Conservation (phyloP, 1,140 invertebrate genomes). For the Trachymyrmex cornetzi region DNA sequence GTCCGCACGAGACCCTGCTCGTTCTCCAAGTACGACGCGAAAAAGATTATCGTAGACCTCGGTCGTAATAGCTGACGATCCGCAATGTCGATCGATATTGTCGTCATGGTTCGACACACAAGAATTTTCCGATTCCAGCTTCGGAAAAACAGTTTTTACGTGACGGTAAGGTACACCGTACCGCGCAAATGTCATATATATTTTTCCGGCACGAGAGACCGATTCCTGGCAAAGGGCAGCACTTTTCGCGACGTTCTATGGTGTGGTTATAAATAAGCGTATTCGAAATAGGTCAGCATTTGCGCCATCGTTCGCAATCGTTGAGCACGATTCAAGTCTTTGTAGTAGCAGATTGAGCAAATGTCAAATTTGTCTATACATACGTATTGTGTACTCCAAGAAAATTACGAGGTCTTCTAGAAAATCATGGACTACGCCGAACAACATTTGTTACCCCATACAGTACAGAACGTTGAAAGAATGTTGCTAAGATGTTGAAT, state of each 20-base stretch:
- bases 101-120: background rate
- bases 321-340: background rate
- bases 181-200: conserved; percentile 21
- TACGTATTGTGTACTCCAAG: background rate
- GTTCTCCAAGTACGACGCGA: conserved; percentile 32
- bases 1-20: background rate
- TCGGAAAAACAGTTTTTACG: background rate
- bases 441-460: background rate
- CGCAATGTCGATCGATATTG: background rate
- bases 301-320: background rate
- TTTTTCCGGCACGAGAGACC: conserved; percentile 37
- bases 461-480: too few relatives aligned
- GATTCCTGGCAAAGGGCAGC: conserved; percentile 11
- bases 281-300: conserved; percentile 22
- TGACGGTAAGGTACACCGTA: background rate
- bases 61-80: conserved; percentile 25
- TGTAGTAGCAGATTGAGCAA: background rate
- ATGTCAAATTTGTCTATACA: background rate
- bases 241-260: background rate
- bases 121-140: background rate
- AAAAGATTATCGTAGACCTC: conserved; percentile 53
- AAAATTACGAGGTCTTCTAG: background rate
- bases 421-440: background rate
- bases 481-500: too few relatives aligned
- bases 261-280: conserved; percentile 28